Evolutionary conservation across 2,113 vertebrate species (phyloP).

Genomic region (Corynorhinus townsendii): DNA sequence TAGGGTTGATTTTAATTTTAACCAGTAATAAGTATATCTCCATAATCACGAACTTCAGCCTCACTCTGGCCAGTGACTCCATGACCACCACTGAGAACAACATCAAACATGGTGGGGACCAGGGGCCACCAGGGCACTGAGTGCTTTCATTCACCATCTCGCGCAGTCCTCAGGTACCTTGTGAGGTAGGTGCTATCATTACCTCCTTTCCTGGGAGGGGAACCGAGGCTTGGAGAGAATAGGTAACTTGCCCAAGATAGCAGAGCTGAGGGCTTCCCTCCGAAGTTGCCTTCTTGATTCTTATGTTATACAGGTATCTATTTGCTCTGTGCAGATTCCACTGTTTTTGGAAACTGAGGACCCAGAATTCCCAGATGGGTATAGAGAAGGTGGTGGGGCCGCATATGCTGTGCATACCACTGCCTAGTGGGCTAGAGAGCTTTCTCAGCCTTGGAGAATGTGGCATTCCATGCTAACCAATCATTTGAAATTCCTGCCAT

Average conservation of each 20-base stretch:
- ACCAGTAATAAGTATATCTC: not conserved
- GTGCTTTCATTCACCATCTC: not conserved
- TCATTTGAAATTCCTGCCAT: constrained; percentile 64
- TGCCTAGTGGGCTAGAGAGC: not conserved
- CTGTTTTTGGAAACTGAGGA: not conserved
- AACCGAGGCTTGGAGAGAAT: not conserved
- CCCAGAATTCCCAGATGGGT: not conserved
- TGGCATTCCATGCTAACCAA: constrained; percentile 45
- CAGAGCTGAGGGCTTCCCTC: not conserved
- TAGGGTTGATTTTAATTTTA: not conserved
- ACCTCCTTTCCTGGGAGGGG: not conserved
- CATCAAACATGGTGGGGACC: fast-evolving
- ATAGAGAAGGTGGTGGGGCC: not conserved
- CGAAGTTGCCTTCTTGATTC: not conserved
- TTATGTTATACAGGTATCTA: not conserved
- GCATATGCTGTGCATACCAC: not conserved
- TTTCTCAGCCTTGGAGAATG: constrained; percentile 40
- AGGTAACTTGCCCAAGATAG: not conserved
- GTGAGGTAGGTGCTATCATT: not conserved
- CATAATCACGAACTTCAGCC: not conserved
- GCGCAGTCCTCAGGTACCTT: not conserved
- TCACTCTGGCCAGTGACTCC: not conserved
- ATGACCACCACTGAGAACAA: not conserved
- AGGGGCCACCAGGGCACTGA: not conserved
- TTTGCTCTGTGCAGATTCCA: not conserved